These are phyloP conservation scores for Seriola aureovittata DNA, from an alignment of 2,113 vertebrate genomes.

Conservation along the genomic window DNA sequence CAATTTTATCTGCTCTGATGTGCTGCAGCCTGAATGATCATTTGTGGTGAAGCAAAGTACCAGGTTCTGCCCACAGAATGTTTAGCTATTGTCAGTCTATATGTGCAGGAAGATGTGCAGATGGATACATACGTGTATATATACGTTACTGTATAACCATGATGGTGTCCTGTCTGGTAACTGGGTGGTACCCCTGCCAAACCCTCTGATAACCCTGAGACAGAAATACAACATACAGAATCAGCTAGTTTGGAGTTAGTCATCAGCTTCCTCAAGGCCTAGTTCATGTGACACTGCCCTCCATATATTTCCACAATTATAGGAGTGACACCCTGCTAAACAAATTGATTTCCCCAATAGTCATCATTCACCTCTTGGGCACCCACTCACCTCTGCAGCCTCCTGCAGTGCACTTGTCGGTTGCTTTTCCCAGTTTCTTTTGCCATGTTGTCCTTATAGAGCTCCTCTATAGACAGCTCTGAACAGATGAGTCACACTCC, in stretches of 20 bases:
- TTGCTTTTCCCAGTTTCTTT: neutral
- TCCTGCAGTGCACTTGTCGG: neutral
- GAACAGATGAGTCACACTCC: no score
- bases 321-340: neutral
- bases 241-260: neutral
- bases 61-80: neutral
- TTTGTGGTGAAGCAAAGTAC: neutral
- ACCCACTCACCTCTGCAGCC: neutral
- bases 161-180: neutral
- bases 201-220: neutral
- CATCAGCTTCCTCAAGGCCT: neutral
- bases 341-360: neutral
- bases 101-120: neutral
- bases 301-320: neutral
- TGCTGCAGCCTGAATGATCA: neutral
- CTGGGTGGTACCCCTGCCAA: neutral
- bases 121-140: no score
- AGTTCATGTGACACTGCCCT: neutral
- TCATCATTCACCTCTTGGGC: neutral
- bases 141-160: no score
- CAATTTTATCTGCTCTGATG: neutral
- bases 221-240: neutral
- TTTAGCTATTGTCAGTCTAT: neutral
- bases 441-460: neutral
- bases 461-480: neutral